These are phyloP conservation scores for Monochamus alternatus DNA, from an alignment of 2,888 invertebrate species.

Conservation along the genomic window DNA sequence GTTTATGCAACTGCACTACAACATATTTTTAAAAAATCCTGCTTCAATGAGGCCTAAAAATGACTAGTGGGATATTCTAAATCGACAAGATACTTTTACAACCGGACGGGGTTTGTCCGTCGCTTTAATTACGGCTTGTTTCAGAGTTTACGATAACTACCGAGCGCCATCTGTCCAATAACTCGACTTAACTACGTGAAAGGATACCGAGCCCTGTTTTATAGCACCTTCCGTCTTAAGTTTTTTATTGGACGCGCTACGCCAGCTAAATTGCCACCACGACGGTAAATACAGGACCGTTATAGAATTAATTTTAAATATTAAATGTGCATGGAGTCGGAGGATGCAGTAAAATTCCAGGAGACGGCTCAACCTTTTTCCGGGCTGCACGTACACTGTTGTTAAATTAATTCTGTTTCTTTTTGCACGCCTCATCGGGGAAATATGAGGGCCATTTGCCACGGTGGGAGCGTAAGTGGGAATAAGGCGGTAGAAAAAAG, in stretches of 20 bases:
- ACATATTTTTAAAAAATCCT: too few species aligned
- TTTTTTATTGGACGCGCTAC: constrained; percentile 16
- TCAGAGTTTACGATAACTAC: constrained; percentile 21
- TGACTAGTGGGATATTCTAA: not conserved
- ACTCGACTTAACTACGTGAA: not conserved
- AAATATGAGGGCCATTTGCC: constrained; percentile 2
- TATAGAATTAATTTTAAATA: not conserved
- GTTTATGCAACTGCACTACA: too few species aligned
- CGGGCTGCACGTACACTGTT: not conserved
- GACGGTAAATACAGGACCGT: too few species aligned
- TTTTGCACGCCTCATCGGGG: not conserved
- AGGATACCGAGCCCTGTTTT: constrained; percentile 11
- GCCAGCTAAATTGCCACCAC: not conserved
- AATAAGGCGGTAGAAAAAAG: not conserved
- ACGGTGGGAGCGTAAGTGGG: not conserved
- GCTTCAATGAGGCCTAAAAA: too few species aligned
- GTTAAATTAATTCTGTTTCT: not conserved
- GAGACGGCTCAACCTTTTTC: not conserved
- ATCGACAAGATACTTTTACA: constrained; percentile 12
- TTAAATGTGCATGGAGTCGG: not conserved
- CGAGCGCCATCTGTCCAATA: constrained; percentile 30
- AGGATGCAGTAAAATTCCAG: not conserved
- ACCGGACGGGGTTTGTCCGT: constrained; percentile 13
- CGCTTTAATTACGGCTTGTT: constrained; percentile 15
- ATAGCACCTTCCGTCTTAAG: constrained; percentile 8